A percentile compares a stretch with the other conserved stretches of the same genome.
Evolutionary conservation across 2,888 invertebrate species (phyloP).

Genomic region (Myathropa florea): DNA sequence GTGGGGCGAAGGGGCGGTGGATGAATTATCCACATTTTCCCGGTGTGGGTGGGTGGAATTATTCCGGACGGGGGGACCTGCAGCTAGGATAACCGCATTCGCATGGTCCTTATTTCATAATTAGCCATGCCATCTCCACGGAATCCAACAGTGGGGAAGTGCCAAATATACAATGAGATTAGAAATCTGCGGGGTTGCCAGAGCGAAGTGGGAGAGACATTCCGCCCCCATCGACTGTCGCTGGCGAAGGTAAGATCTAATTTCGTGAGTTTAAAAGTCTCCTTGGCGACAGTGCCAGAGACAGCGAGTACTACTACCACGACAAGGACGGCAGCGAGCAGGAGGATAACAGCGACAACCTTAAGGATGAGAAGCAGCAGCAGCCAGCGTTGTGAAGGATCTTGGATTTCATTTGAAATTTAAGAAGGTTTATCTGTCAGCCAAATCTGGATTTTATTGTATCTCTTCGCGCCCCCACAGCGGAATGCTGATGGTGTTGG

Average conservation of each 20-base stretch:
- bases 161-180: conserved; percentile 21
- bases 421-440: conserved; percentile 14
- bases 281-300: not conserved
- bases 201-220: not conserved
- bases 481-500: not conserved
- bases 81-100: not conserved
- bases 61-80: not conserved
- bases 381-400: not conserved
- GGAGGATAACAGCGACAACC: not conserved
- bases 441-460: conserved; percentile 37
- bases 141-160: not conserved
- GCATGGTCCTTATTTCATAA: conserved; percentile 45
- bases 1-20: not conserved
- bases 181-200: not conserved
- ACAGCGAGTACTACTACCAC: too few species aligned
- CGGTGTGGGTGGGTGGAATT: conserved; percentile 8
- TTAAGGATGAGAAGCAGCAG: not conserved
- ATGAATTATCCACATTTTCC: conserved; percentile 38
- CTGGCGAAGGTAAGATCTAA: conserved; percentile 23
- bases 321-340: not conserved
- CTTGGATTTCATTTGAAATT: conserved; percentile 15
- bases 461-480: not conserved
- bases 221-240: not conserved
- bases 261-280: conserved; percentile 7
- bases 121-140: conserved; percentile 21